Percentiles rank a stretch among this genome's conserved stretches.
Conservation (phyloP, 2,113 vertebrate genomes). For the Rattus norvegicus region DNA sequence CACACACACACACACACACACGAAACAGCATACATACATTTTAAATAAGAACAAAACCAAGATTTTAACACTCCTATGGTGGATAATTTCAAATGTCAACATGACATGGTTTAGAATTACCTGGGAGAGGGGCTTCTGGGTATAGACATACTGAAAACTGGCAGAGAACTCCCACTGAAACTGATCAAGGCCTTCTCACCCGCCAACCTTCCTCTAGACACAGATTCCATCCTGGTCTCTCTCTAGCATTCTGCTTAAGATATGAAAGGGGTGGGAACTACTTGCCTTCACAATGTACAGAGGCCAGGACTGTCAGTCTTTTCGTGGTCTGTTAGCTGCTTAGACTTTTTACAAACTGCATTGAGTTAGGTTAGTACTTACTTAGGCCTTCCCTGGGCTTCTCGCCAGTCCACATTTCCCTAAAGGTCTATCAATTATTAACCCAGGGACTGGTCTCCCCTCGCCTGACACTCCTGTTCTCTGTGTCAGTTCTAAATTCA, state of each 20-base stretch:
- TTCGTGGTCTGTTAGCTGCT: not conserved
- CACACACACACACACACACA: too few species aligned
- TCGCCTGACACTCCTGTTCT: not conserved
- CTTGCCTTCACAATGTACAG: not conserved
- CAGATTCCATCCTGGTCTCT: not conserved
- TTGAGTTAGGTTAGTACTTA: not conserved
- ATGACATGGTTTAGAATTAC: not conserved
- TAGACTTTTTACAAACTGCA: not conserved
- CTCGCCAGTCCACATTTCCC: not conserved
- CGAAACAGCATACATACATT: not conserved
- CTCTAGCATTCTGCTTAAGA: not conserved
- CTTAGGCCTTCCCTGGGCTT: not conserved
- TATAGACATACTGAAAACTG: not conserved
- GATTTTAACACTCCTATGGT: not conserved
- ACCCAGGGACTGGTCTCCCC: not conserved
- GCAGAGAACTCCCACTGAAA: not conserved
- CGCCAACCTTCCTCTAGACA: not conserved
- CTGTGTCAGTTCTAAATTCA: not conserved
- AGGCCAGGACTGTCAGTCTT: not conserved
- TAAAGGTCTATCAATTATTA: not conserved
- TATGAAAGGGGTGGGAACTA: not conserved
- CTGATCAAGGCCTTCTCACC: not conserved
- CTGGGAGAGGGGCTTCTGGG: not conserved
- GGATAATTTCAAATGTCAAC: not conserved
- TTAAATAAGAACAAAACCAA: not conserved